These are phyloP conservation scores for Oscheius sp. DNA, from an alignment of 1,140 invertebrate species.

Conservation along the genomic window DNA sequence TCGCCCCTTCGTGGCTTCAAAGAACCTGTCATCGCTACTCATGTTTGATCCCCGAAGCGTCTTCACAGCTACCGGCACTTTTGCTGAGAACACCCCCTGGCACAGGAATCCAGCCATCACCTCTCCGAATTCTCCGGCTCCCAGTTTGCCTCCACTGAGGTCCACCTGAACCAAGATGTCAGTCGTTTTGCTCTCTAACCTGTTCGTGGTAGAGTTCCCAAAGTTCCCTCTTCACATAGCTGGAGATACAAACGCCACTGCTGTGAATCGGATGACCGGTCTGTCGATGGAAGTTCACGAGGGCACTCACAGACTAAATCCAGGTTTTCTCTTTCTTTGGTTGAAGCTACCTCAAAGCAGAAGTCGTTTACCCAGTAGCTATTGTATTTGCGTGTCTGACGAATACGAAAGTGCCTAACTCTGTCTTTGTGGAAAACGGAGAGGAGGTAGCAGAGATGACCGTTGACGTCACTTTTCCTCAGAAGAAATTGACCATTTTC, in stretches of 20 bases:
- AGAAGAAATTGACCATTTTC: conserved; percentile 23
- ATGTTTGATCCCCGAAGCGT: conserved; percentile 17
- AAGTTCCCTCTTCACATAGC: conserved; percentile 15
- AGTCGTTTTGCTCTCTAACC: not conserved
- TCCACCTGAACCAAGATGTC: not conserved
- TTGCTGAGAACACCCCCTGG: conserved; percentile 18
- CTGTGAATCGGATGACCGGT: conserved; percentile 3
- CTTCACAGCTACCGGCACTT: conserved; percentile 28
- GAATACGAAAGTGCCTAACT: not conserved
- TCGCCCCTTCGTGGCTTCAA: not conserved
- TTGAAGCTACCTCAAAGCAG: conserved; percentile 6
- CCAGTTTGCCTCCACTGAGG: conserved; percentile 20
- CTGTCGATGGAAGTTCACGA: conserved; percentile 16
- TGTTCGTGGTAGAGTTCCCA: conserved; percentile 39
- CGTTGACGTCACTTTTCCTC: conserved; percentile 16
- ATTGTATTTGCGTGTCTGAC: not conserved
- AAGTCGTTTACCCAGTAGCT: conserved; percentile 14
- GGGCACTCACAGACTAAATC: not conserved
- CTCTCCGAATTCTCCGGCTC: conserved; percentile 34
- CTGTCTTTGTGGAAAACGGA: conserved; percentile 1
- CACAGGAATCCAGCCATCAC: conserved; percentile 25
- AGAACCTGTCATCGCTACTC: conserved; percentile 25
- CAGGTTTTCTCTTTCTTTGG: not conserved
- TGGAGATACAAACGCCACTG: conserved; percentile 7
- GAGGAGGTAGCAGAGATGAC: not conserved